Evolutionary conservation across 2,113 vertebrate species (phyloP).

Genomic region (Oncorhynchus gorbuscha): DNA sequence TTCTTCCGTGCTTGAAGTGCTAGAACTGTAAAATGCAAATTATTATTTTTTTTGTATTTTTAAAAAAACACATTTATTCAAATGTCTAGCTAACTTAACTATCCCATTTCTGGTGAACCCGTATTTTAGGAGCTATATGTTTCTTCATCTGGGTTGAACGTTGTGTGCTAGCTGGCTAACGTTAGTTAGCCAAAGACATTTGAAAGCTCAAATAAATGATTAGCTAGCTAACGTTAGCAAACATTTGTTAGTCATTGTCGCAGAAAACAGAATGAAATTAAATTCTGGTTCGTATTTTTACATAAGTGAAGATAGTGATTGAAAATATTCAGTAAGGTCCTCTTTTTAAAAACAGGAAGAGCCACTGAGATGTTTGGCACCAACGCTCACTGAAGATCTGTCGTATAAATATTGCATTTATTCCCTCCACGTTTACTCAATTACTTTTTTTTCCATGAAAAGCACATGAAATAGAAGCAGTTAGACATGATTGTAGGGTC

Average conservation of each 20-base stretch:
- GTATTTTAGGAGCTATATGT: not conserved
- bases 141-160: not conserved
- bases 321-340: not conserved
- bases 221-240: too few species aligned
- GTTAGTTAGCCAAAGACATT: not conserved
- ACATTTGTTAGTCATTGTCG: too few species aligned
- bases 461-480: not conserved
- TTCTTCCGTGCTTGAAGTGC: slow-evolving; percentile 96
- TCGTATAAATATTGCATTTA: not conserved
- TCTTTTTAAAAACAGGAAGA: not conserved
- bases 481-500: not conserved
- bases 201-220: not conserved
- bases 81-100: not conserved
- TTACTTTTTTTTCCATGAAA: not conserved
- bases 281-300: too few species aligned
- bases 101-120: slow-evolving; percentile 11
- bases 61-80: not conserved
- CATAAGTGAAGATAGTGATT: too few species aligned
- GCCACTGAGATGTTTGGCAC: not conserved
- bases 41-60: too few species aligned
- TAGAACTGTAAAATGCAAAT: slow-evolving; percentile 76
- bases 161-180: not conserved
- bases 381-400: not conserved
- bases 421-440: not conserved
- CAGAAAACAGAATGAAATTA: too few species aligned